These are phyloP conservation scores for Uloborus diversus DNA, from an alignment of 1,140 invertebrate species.

Conservation along the genomic window DNA sequence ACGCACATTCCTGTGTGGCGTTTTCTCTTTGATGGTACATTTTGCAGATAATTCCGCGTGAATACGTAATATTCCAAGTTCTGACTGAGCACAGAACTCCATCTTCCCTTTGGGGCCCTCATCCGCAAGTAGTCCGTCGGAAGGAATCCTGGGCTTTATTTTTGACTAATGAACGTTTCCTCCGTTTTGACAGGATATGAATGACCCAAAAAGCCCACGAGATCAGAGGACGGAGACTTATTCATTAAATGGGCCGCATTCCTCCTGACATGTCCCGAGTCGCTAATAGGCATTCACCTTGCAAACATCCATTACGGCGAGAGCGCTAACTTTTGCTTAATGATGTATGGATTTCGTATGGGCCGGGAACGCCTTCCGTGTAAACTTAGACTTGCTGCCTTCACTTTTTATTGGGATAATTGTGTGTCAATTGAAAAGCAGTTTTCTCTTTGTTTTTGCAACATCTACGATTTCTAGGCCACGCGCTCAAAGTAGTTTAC, in stretches of 20 bases:
- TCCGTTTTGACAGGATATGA: slow-evolving; percentile 36
- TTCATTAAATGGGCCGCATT: slow-evolving; percentile 41
- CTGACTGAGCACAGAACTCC: too few relatives aligned
- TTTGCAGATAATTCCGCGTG: too few relatives aligned
- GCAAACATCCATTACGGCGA: slow-evolving; percentile 33
- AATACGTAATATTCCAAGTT: too few relatives aligned
- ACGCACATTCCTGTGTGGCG: too few relatives aligned
- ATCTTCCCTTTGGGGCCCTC: too few relatives aligned
- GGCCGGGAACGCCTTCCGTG: not conserved
- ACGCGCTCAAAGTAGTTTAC: too few relatives aligned
- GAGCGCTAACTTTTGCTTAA: not conserved
- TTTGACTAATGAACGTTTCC: slow-evolving; percentile 28
- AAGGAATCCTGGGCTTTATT: slow-evolving; percentile 19
- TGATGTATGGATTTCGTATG: slow-evolving; percentile 26
- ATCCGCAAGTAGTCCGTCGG: not conserved
- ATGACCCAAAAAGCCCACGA: slow-evolving; percentile 39
- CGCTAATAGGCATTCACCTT: slow-evolving; percentile 47
- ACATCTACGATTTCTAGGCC: too few relatives aligned
- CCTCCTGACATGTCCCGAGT: slow-evolving; percentile 21
- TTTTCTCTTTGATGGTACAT: too few relatives aligned
- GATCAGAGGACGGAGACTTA: slow-evolving; percentile 36
- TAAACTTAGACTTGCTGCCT: too few relatives aligned
- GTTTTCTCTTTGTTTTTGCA: too few relatives aligned
- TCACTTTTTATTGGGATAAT: too few relatives aligned
- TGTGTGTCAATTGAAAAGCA: too few relatives aligned